Base-by-base conservation (phyloP, 2,113 vertebrate genomes). In the Rostratula benghalensis region DNA sequence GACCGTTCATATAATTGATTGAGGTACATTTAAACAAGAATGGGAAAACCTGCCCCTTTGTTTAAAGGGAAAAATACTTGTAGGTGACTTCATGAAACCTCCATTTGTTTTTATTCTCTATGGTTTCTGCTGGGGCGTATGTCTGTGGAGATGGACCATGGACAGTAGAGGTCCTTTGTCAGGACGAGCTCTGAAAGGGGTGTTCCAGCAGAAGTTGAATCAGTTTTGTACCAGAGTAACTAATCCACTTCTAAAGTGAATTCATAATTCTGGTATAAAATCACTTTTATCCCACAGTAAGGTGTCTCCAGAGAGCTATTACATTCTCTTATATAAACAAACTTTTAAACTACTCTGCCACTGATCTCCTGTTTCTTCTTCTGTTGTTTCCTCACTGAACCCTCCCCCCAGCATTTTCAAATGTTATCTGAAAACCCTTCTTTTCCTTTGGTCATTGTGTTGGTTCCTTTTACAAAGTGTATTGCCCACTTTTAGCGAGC, bases 251-350 rank as follows among this genome's bases (percentile, higher is more conserved):
- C 51, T 53, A 4, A 92, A 92, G 45, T 57, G 73, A 33, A 76
- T 89, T 41, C 1, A 59, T 87, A 89, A 91, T 73, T 89, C 84
- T 85, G 81, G 89, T 86, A 84, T 87, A 65, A 91, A 95, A 82
- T 91, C 69, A 56, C 95, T 95, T 87, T 87, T 68, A 91, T 93
- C 67, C 92, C 80, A 6, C 87, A 89, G 41, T 81, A 81, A 95
- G 94, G 91, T 95, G 75, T 85, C 94, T 93, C 93, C 59, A 43
- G 95, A 60, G 95, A 87, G 95, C 87, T 95, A 50, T 94, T 96
- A 65, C 59, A n/a, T 93, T 93, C 95, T 91, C 94, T 95, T 94
- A 54, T 2, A 54, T 46, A 91, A 95, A 96, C 96, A 95, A 95
- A 93, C 91, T 94, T 87, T 67, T 61, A 43, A 82, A 68, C 82